Evolutionary conservation across 2,888 invertebrate genomes (phyloP).

Genomic region (Cerastis leucographa): DNA sequence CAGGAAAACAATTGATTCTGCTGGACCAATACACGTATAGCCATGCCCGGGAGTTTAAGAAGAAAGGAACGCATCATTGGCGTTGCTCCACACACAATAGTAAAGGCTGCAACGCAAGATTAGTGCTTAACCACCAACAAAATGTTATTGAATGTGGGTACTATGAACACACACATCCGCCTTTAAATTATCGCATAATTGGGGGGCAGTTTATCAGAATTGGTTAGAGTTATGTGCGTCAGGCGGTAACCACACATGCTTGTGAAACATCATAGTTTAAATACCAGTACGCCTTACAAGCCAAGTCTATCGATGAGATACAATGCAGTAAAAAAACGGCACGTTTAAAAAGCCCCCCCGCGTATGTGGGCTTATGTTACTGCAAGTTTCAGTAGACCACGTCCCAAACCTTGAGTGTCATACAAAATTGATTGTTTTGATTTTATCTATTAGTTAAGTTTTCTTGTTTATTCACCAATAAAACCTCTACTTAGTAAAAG

Average conservation of each 20-base stretch:
- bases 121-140: constrained; percentile 15
- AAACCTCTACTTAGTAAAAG: too few species aligned
- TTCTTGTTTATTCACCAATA: too few species aligned
- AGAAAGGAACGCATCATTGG: constrained; percentile 46
- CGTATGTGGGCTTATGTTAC: too few species aligned
- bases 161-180: constrained; percentile 34
- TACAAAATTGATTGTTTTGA: too few species aligned
- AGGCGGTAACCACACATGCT: background rate
- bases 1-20: constrained; percentile 36
- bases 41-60: background rate
- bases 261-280: too few species aligned
- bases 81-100: constrained; percentile 39
- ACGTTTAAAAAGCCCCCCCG: too few species aligned
- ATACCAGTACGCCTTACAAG: background rate
- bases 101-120: constrained; percentile 46
- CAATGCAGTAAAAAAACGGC: too few species aligned
- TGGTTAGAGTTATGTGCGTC: background rate
- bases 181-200: constrained; percentile 1
- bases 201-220: background rate
- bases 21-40: constrained; percentile 32
- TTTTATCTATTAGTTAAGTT: too few species aligned
- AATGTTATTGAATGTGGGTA: constrained; percentile 16
- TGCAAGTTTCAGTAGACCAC: too few species aligned
- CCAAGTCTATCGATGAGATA: too few species aligned
- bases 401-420: too few species aligned